These are phyloP conservation scores for Meteorus sp. DNA, from an alignment of 1,140 invertebrate species.

Conservation along the genomic window DNA sequence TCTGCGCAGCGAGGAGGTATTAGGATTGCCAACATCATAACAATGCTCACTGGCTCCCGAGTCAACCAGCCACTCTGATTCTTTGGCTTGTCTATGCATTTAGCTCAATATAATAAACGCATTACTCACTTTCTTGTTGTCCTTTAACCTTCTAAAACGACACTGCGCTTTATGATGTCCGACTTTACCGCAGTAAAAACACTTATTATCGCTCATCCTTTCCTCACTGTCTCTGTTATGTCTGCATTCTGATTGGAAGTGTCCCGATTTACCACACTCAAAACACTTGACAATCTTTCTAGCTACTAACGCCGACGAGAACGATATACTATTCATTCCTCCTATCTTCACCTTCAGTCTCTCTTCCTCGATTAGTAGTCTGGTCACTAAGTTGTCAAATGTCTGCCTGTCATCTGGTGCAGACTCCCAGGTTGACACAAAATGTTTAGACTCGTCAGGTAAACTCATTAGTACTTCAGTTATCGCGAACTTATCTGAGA, in stretches of 20 bases:
- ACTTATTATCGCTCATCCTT: no score
- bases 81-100: no score
- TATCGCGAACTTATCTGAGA: slow-evolving; percentile 37
- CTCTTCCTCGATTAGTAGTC: slow-evolving; percentile 35
- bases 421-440: slow-evolving; percentile 47
- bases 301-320: background rate
- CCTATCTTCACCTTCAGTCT: slow-evolving; percentile 8
- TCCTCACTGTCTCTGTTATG: background rate
- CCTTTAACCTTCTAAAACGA: background rate
- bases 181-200: slow-evolving; percentile 1
- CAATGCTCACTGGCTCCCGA: slow-evolving; percentile 31
- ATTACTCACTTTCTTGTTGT: no score
- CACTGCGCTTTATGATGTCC: slow-evolving; percentile 6
- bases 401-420: slow-evolving; percentile 29
- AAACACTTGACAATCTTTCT: background rate
- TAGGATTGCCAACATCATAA: no score
- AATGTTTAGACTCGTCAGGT: slow-evolving; percentile 40
- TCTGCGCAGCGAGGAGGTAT: no score
- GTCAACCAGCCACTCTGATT: slow-evolving; percentile 28
- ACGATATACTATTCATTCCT: no score
- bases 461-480: slow-evolving; percentile 44
- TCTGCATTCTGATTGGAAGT: background rate
- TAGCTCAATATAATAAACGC: no score
- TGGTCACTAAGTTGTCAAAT: slow-evolving; percentile 35
- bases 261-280: background rate